A percentile compares a stretch with the other conserved stretches of the same genome.
Evolutionary conservation across 2,113 vertebrate genomes (phyloP).

Genomic region (Cynocephalus volans): DNA sequence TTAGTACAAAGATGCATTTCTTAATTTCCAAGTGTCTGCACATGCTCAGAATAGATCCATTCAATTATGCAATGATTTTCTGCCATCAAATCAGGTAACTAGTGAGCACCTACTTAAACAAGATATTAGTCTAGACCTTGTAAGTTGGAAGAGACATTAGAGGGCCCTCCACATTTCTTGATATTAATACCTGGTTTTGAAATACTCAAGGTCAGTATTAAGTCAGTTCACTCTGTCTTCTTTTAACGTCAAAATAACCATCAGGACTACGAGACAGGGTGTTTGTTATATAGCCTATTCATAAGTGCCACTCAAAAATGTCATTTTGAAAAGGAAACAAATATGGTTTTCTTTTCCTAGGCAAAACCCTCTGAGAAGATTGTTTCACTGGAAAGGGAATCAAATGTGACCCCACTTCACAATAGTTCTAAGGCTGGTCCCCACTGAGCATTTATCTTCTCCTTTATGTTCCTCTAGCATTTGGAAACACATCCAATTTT

Average conservation of each 20-base stretch:
- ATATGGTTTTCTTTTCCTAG: conserved; percentile 41
- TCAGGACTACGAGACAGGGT: not conserved
- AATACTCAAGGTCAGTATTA: not conserved
- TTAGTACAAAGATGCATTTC: not conserved
- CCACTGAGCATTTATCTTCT: not conserved
- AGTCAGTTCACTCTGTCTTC: not conserved
- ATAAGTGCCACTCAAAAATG: not conserved
- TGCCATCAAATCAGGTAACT: not conserved
- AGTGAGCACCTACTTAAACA: not conserved
- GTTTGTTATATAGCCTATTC: not conserved
- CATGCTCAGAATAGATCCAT: not conserved
- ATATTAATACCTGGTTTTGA: conserved; percentile 24
- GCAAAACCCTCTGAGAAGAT: conserved; percentile 8
- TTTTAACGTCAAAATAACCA: not conserved
- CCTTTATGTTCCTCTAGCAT: not conserved
- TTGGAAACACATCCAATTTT: conserved; percentile 7
- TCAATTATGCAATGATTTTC: conserved; percentile 49
- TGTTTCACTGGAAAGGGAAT: not conserved
- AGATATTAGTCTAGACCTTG: not conserved
- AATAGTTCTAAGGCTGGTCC: not conserved
- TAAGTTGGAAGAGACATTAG: not conserved
- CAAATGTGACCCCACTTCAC: not conserved
- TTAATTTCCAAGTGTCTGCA: conserved; percentile 33
- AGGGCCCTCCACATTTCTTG: not conserved
- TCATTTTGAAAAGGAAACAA: not conserved